Percentiles rank a stretch among this genome's conserved stretches.
Evolutionary conservation across 2,888 invertebrate species (phyloP).

Genomic region (Conchocele bisecta): DNA sequence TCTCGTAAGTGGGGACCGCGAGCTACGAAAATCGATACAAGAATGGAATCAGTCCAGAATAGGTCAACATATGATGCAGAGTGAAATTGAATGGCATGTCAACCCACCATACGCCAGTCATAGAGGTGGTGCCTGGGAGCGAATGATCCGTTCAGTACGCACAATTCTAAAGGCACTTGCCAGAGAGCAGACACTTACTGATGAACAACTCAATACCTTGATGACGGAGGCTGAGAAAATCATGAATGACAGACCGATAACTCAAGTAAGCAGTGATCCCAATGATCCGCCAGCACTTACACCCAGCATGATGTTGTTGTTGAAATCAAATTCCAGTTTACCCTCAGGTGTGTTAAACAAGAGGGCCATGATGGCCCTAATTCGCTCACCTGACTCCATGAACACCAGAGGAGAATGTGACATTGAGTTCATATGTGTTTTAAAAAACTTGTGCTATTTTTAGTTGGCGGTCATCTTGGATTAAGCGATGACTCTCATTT

Average conservation of each 20-base stretch:
- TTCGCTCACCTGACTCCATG: too few species aligned
- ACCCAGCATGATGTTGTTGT: slow-evolving; percentile 18
- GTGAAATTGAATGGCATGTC: slow-evolving; percentile 31
- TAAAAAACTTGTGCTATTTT: too few species aligned
- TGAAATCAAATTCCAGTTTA: slow-evolving; percentile 16
- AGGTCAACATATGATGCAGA: background rate
- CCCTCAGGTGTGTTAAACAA: slow-evolving; percentile 12
- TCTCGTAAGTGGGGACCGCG: slow-evolving; percentile 25
- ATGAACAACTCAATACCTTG: slow-evolving; percentile 1
- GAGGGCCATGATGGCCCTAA: background rate
- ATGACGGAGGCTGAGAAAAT: slow-evolving; percentile 8
- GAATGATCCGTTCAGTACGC: slow-evolving; percentile 27
- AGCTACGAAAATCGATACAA: slow-evolving; percentile 27
- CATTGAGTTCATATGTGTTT: too few species aligned
- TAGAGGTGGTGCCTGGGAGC: slow-evolving; percentile 32
- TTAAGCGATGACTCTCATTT: too few species aligned
- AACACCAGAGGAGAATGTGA: too few species aligned
- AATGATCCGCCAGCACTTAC: slow-evolving; percentile 24
- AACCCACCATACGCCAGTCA: slow-evolving; percentile 39
- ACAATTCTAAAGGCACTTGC: slow-evolving; percentile 8
- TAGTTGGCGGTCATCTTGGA: too few species aligned
- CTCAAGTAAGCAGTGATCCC: slow-evolving; percentile 9
- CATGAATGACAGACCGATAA: slow-evolving; percentile 16
- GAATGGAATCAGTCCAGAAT: slow-evolving; percentile 35
- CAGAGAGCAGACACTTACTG: slow-evolving; percentile 11